These are phyloP conservation scores for Rhizomys pruinosus DNA, from an alignment of 2,113 vertebrate genomes.

Conservation along the genomic window DNA sequence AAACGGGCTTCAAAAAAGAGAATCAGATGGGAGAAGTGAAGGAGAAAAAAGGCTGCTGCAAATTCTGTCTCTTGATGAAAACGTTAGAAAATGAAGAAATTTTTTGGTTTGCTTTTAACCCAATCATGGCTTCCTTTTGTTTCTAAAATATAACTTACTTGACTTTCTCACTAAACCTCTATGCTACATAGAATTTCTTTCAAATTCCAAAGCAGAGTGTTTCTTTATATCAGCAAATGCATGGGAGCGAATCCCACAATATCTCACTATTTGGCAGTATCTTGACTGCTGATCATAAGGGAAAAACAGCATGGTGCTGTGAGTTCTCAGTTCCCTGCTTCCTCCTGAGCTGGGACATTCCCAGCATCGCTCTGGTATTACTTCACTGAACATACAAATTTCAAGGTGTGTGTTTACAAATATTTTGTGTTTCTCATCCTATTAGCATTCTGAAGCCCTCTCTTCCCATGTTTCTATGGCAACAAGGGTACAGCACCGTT, in stretches of 20 bases:
- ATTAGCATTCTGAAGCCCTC: slow-evolving; percentile 86
- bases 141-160: neutral
- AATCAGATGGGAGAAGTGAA: slow-evolving; percentile 17
- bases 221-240: slow-evolving; percentile 60
- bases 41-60: slow-evolving; percentile 4
- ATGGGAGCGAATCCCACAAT: slow-evolving; percentile 56
- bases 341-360: slow-evolving; percentile 62
- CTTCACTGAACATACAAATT: slow-evolving; percentile 85
- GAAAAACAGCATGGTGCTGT: slow-evolving; percentile 46
- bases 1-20: slow-evolving; percentile 42
- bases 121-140: slow-evolving; percentile 36
- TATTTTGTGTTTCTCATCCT: slow-evolving; percentile 86
- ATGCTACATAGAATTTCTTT: slow-evolving; percentile 51
- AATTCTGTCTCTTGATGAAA: neutral
- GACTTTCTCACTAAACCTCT: slow-evolving; percentile 47
- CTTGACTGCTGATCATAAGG: slow-evolving; percentile 73
- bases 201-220: slow-evolving; percentile 62
- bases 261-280: slow-evolving; percentile 58
- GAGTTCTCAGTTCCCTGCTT: slow-evolving; percentile 48
- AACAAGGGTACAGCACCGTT: slow-evolving; percentile 89
- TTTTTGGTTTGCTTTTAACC: slow-evolving; percentile 63
- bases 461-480: slow-evolving; percentile 89
- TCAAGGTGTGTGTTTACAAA: slow-evolving; percentile 88
- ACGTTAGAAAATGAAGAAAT: slow-evolving; percentile 19
- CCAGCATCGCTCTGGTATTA: slow-evolving; percentile 79